A percentile compares a stretch with the other conserved stretches of the same genome.
Conservation (phyloP, 2,888 invertebrate species). For the Mechanitis mazaeus region DNA sequence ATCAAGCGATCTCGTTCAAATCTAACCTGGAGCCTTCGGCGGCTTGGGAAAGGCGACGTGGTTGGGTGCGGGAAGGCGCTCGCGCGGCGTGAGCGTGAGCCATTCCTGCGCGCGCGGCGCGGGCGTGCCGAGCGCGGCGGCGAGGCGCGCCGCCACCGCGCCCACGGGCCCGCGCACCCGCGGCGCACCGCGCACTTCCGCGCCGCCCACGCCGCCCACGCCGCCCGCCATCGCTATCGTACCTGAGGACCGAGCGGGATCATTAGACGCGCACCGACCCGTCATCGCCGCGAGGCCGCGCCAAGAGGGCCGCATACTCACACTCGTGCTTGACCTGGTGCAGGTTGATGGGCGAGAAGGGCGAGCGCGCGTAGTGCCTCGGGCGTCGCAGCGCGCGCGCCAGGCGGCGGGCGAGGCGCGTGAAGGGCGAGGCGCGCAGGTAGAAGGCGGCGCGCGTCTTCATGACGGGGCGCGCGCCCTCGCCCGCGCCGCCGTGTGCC, state of each 20-base stretch:
- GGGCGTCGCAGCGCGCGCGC: slow-evolving; percentile 89
- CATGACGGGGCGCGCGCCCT: slow-evolving; percentile 91
- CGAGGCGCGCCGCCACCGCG: slow-evolving; percentile 58
- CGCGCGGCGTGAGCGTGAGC: slow-evolving; percentile 84
- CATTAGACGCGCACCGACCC: too few species aligned
- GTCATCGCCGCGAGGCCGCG: too few species aligned
- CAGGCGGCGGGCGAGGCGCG: slow-evolving; percentile 90
- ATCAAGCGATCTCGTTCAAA: slow-evolving; percentile 14
- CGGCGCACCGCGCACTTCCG: slow-evolving; percentile 47
- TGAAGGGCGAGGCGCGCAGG: slow-evolving; percentile 92
- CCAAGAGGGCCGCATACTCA: slow-evolving; percentile 58
- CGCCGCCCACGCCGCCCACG: slow-evolving; percentile 58
- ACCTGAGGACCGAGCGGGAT: slow-evolving; percentile 46
- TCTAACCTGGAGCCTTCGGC: slow-evolving; percentile 87
- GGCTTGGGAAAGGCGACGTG: slow-evolving; percentile 93
- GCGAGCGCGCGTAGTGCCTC: slow-evolving; percentile 91
- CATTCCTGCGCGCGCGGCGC: slow-evolving; percentile 78
- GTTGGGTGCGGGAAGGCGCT: slow-evolving; percentile 87
- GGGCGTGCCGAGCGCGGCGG: slow-evolving; percentile 49
- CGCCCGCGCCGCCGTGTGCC: slow-evolving; percentile 86
- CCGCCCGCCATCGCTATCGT: slow-evolving; percentile 76
- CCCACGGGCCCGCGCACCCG: slow-evolving; percentile 66
- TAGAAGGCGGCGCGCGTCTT: slow-evolving; percentile 98
- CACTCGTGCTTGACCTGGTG: slow-evolving; percentile 92
- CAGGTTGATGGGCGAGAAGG: slow-evolving; percentile 86